phyloP scores from a whole-genome alignment of 2,113 vertebrate genomes.

The Petrocephalus microphthalmus region DNA sequence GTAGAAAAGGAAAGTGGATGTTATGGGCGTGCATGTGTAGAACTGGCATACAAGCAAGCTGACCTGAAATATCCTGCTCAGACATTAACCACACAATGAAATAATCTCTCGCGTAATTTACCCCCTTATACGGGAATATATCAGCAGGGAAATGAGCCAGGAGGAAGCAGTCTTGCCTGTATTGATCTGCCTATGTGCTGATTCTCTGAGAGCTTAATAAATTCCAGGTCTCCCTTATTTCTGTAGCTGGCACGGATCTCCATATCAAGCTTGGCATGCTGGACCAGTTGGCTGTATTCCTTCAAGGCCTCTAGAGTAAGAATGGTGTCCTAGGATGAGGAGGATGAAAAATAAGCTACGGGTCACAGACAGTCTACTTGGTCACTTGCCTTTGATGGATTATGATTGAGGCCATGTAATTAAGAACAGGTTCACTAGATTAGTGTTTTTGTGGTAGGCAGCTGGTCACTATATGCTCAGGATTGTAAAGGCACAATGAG shows the following conservation, averaged over 20 bases:
- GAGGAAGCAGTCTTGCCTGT: slow-evolving; percentile 46
- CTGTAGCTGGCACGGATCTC: slow-evolving; percentile 64
- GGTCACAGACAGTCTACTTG: background rate
- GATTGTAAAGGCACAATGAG: background rate
- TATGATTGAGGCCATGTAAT: background rate
- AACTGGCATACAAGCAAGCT: background rate
- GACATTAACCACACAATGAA: background rate
- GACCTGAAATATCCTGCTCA: background rate
- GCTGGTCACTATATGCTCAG: background rate
- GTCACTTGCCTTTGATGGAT: background rate
- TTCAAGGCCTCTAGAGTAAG: slow-evolving; percentile 77
- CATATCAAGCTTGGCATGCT: slow-evolving; percentile 63
- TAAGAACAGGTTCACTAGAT: background rate
- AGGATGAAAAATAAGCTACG: slow-evolving; percentile 19
- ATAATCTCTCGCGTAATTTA: background rate
- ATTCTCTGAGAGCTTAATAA: slow-evolving; percentile 57
- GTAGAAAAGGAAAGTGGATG: background rate
- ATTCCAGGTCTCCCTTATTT: slow-evolving; percentile 44
- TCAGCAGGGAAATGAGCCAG: background rate
- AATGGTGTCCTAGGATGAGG: slow-evolving; percentile 68
- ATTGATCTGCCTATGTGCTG: slow-evolving; percentile 61
- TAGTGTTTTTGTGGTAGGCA: background rate
- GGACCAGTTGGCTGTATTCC: slow-evolving; percentile 63
- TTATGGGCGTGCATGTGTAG: background rate
- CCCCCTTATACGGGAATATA: background rate